phyloP scores from a whole-genome alignment of 2,888 invertebrate species.

The Troglohyphantes excavatus region DNA sequence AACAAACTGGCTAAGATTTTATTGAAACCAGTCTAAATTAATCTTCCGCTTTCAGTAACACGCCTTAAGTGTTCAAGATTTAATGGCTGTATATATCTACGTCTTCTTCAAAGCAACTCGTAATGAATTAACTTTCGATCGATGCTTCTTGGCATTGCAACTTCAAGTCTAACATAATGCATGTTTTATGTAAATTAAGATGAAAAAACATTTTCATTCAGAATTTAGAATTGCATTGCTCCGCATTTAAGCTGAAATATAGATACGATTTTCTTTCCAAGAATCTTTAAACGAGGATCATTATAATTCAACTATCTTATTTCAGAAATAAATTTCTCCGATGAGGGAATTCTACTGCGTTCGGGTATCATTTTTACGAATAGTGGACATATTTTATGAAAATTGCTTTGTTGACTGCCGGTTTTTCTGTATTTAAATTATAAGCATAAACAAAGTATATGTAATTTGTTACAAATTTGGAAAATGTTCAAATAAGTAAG shows the following conservation, averaged over 20 bases:
- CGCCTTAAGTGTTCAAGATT: conserved; percentile 29
- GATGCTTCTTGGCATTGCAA: conserved; percentile 48
- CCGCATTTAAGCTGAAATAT: conserved; percentile 28
- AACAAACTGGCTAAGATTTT: conserved; percentile 15
- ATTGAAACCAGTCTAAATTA: conserved; percentile 56
- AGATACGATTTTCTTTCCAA: background rate
- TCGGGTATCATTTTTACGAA: conserved; percentile 9
- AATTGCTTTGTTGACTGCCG: background rate
- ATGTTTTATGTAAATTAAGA: conserved; percentile 67
- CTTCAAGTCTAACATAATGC: conserved; percentile 48
- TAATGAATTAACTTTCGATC: conserved; percentile 51
- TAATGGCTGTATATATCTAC: conserved; percentile 51
- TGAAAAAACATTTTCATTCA: conserved; percentile 46
- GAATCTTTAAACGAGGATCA: conserved; percentile 29
- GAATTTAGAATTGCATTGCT: conserved; percentile 35
- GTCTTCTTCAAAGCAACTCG: conserved; percentile 26
- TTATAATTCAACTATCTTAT: conserved; percentile 43
- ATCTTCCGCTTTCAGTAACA: conserved; percentile 18
- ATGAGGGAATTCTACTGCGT: conserved; percentile 2
- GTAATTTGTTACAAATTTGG: background rate
- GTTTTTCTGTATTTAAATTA: background rate
- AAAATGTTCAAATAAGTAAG: too few relatives aligned
- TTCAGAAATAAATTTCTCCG: conserved; percentile 15
- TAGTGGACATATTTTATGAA: background rate
- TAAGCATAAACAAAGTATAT: background rate